Percentiles rank a stretch among this genome's conserved stretches.
Evolutionary conservation across 2,113 vertebrate genomes (phyloP).

Genomic region (Toxotes jaculatrix): DNA sequence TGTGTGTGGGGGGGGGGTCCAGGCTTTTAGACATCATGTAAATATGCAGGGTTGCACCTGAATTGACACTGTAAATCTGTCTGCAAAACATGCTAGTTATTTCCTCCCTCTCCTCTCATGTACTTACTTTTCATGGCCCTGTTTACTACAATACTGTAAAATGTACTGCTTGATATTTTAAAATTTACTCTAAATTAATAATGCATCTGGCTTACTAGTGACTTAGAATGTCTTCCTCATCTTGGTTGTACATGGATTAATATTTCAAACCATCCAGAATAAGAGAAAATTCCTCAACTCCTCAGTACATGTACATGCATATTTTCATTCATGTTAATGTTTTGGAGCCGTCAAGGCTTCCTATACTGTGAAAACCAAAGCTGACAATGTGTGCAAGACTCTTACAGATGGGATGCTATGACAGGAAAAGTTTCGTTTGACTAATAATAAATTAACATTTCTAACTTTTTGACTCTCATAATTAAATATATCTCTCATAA

Average conservation of each 20-base stretch:
- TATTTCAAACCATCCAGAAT: background rate
- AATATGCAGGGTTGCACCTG: conserved; percentile 1
- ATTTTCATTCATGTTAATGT: background rate
- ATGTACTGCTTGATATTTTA: background rate
- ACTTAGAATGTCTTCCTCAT: background rate
- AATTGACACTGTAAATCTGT: conserved; percentile 30
- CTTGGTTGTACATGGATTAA: background rate
- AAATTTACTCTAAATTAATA: conserved; percentile 1
- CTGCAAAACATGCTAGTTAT: conserved; percentile 19
- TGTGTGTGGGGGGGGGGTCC: background rate
- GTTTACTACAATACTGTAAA: background rate
- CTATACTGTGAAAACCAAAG: background rate
- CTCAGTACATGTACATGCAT: background rate
- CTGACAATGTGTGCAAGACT: background rate
- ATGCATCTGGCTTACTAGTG: background rate
- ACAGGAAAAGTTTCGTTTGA: background rate
- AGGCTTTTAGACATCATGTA: conserved; percentile 10
- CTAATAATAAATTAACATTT: background rate
- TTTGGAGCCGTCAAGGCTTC: background rate
- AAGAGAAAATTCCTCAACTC: background rate
- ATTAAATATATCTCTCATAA: background rate
- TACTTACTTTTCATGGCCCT: background rate
- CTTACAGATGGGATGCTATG: background rate
- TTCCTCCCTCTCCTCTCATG: conserved; percentile 6
- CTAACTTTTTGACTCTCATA: background rate